Conservation (phyloP, 1,140 invertebrate species). For the Trachymyrmex cornetzi region DNA sequence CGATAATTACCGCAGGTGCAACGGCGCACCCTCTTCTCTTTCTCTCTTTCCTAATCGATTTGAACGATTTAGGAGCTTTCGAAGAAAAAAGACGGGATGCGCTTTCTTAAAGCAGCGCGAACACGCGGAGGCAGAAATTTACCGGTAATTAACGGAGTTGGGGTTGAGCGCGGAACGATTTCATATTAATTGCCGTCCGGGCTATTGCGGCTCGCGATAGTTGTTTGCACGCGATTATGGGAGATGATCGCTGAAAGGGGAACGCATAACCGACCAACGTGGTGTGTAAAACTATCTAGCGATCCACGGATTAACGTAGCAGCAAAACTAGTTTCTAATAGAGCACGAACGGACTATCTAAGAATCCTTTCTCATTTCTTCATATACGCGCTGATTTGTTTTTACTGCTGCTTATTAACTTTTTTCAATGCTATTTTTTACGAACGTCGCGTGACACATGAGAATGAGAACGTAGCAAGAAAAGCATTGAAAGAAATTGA, state of each 20-base stretch:
- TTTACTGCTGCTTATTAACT: neutral
- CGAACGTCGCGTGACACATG: neutral
- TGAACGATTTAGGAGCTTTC: neutral
- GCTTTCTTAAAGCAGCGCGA: neutral
- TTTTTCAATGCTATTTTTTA: neutral
- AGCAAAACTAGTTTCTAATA: constrained; percentile 52
- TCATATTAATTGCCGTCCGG: constrained; percentile 46
- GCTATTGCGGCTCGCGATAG: neutral
- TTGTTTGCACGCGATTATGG: constrained; percentile 41
- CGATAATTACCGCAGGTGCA: constrained; percentile 55
- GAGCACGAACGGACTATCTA: neutral
- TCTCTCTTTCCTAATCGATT: constrained; percentile 41
- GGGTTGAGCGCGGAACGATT: constrained; percentile 7
- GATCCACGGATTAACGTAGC: constrained; percentile 20
- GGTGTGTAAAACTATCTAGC: constrained; percentile 19
- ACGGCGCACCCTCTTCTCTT: constrained; percentile 19
- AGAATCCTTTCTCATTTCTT: constrained; percentile 44
- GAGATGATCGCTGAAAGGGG: constrained; percentile 45
- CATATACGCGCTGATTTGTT: neutral
- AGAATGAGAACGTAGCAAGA: neutral
- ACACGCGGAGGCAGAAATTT: neutral
- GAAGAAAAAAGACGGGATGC: neutral
- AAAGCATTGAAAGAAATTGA: neutral
- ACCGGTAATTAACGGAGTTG: constrained; percentile 15
- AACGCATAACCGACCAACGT: neutral